These are phyloP conservation scores for Andrena camellia DNA, from an alignment of 2,888 invertebrate species.

Conservation along the genomic window DNA sequence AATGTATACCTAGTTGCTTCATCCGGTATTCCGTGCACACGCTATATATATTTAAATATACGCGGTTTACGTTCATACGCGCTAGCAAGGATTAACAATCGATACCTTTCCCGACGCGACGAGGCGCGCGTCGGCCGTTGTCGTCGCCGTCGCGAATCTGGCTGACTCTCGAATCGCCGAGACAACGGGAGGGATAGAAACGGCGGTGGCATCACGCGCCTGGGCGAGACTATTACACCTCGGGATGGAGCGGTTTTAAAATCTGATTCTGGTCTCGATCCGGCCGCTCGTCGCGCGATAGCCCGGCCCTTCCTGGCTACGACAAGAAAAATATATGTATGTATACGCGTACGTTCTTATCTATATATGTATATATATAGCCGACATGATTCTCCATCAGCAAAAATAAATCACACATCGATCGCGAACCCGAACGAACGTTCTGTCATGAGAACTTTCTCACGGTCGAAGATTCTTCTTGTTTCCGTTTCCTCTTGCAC, in stretches of 20 bases:
- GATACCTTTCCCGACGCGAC: slow-evolving; percentile 70
- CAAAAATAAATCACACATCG: slow-evolving; percentile 32
- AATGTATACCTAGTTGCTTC: slow-evolving; percentile 65
- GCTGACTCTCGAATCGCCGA: slow-evolving; percentile 22
- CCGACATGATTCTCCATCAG: neutral
- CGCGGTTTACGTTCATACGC: slow-evolving; percentile 73
- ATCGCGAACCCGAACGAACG: slow-evolving; percentile 48
- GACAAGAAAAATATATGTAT: slow-evolving; percentile 20
- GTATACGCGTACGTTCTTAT: neutral
- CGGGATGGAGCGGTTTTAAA: slow-evolving; percentile 46
- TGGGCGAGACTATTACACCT: slow-evolving; percentile 49
- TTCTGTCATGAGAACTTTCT: slow-evolving; percentile 57
- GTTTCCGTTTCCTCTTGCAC: neutral
- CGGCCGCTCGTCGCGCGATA: neutral
- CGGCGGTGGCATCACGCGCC: slow-evolving; percentile 64
- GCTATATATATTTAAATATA: slow-evolving; percentile 76
- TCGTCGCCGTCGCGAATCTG: slow-evolving; percentile 18
- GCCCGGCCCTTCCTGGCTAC: neutral
- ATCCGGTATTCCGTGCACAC: slow-evolving; percentile 75
- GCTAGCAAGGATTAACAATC: slow-evolving; percentile 79
- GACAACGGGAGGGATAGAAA: slow-evolving; percentile 65
- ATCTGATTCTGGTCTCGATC: slow-evolving; percentile 21
- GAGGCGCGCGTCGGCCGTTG: slow-evolving; percentile 50
- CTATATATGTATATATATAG: slow-evolving; percentile 12
- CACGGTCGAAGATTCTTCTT: slow-evolving; percentile 10